These are phyloP conservation scores for Tyrannus savana DNA, from an alignment of 2,113 vertebrate genomes.

Conservation along the genomic window DNA sequence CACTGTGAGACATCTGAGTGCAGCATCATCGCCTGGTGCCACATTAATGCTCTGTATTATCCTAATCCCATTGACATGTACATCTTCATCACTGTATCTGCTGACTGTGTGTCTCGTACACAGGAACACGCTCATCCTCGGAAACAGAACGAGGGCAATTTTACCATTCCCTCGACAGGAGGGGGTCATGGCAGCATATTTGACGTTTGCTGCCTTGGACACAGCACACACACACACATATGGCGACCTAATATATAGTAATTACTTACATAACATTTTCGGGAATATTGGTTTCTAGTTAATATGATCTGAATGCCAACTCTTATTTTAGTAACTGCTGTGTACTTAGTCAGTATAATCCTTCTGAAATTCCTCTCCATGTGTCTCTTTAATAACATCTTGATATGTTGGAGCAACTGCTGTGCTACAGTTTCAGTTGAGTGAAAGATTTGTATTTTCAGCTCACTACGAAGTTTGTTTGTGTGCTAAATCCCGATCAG, in stretches of 20 bases:
- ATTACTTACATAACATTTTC: background rate
- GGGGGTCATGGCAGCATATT: background rate
- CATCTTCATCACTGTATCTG: background rate
- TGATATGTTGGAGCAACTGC: slow-evolving; percentile 65
- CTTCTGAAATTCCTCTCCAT: slow-evolving; percentile 11
- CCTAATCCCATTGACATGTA: background rate
- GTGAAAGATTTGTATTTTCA: slow-evolving; percentile 11
- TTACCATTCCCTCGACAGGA: background rate
- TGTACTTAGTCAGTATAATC: slow-evolving; percentile 35
- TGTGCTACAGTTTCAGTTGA: slow-evolving; percentile 55
- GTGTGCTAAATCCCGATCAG: background rate
- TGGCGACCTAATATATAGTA: background rate
- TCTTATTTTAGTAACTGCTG: slow-evolving; percentile 23
- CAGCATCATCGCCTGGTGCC: background rate
- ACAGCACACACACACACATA: background rate
- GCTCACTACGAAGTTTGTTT: background rate
- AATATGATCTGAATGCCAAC: background rate
- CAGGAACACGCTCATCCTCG: background rate
- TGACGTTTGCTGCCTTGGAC: background rate
- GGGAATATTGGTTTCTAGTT: slow-evolving; percentile 13
- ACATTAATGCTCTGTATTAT: background rate
- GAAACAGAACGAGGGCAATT: background rate
- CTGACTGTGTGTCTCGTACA: background rate
- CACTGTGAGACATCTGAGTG: background rate
- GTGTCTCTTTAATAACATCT: slow-evolving; percentile 59